Evolutionary conservation across 2,113 vertebrate genomes (phyloP).

Genomic region (Melospiza georgiana): DNA sequence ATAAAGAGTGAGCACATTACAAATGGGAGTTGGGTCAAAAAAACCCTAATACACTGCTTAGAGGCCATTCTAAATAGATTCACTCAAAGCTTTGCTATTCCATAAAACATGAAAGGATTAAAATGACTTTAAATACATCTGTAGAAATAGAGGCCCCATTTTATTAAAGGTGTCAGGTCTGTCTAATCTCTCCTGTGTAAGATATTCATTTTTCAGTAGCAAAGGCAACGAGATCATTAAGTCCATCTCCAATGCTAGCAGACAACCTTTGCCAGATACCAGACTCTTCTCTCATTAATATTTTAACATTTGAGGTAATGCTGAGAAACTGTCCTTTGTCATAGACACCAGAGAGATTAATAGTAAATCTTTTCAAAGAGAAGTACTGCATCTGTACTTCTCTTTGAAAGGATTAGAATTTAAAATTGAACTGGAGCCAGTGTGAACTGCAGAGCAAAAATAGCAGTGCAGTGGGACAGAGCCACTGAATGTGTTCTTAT

Average conservation of each 20-base stretch:
- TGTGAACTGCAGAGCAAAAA: not conserved
- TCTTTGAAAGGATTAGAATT: not conserved
- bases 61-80: constrained; percentile 20
- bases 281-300: constrained; percentile 43
- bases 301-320: constrained; percentile 5
- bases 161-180: constrained; percentile 50
- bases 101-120: constrained; percentile 53
- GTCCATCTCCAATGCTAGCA: not conserved
- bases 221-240: constrained; percentile 46
- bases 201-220: constrained; percentile 25
- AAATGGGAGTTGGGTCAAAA: constrained; percentile 22
- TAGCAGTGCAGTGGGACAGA: not conserved
- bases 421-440: not conserved
- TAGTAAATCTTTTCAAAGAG: constrained; percentile 38
- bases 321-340: constrained; percentile 21
- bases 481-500: not conserved
- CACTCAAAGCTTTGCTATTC: constrained; percentile 47
- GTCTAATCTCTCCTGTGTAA: constrained; percentile 35
- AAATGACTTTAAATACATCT: constrained; percentile 52
- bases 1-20: not conserved
- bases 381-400: not conserved
- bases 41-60: not conserved
- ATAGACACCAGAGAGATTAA: constrained; percentile 6
- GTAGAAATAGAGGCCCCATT: constrained; percentile 29
- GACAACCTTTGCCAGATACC: not conserved